Evolutionary conservation across 2,888 invertebrate species (phyloP), one percentile per base, ranked within the genome.

Genomic region (Lapara coniferarum): DNA sequence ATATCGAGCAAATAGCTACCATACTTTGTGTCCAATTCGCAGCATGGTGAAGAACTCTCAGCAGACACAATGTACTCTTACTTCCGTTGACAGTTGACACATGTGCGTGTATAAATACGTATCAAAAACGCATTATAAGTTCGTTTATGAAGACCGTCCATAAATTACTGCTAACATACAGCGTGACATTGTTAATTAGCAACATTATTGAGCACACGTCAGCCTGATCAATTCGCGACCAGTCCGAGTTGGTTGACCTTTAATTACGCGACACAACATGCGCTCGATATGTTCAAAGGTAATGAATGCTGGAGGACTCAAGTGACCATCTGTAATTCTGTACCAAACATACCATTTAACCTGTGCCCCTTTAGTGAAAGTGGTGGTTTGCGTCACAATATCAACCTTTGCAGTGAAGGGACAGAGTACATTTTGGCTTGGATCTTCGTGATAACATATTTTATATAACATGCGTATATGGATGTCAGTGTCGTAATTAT

Each of bases 401-500:
- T 63, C 16, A 14, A 25, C 76, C 76, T 77, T 72, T 72, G 37
- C 72, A 70, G 68, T 67, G 37, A 70, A 69, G 67, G 69, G 49
- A 37, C 37, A 66, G n/a, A 16, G 69, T 66, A 37, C 14, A 44
- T 66, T 51, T 52, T 53, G 12, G 14, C 49, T 16, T 63, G 25
- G 46, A 8, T 67, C 25, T 25, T 25, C 56, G 67, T 72, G 72
- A 73, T 80, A 78, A 77, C 74, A 75, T 71, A 78, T 75, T 75
- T 76, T 78, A 71, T 74, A 75, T 78, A 78, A 79, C 73, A 52
- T 30, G 69, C 71, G 69, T 76, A 74, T 73, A 69, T 72, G 71
- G 72, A 63, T 71, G 71, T 63, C 69, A 66, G 70, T 77, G 66
- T 66, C 57, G 66, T 69, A 56, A 52, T 37, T 44, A 51, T 66